These are phyloP conservation scores for Calidris pugnax DNA, from an alignment of 2,113 vertebrate genomes.

Conservation along the genomic window DNA sequence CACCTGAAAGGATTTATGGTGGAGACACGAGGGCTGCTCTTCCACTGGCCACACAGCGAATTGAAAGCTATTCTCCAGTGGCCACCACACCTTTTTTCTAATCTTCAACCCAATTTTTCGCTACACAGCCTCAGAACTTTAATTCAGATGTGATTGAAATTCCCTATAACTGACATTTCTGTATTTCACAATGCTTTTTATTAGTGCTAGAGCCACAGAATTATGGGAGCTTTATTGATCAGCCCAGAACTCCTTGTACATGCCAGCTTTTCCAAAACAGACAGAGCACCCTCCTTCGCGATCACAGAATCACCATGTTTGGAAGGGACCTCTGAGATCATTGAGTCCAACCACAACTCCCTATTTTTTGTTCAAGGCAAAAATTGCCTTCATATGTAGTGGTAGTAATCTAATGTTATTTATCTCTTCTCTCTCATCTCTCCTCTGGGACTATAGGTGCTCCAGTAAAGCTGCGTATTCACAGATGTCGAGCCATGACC, in stretches of 20 bases:
- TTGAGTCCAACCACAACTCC: neutral
- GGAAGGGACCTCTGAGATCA: too few relatives aligned
- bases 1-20: neutral
- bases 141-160: neutral
- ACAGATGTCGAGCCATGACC: neutral
- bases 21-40: neutral
- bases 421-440: neutral
- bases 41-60: neutral
- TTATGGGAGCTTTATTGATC: neutral
- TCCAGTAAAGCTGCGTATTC: neutral
- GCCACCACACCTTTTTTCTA: neutral
- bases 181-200: neutral
- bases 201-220: neutral
- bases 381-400: neutral
- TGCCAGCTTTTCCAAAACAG: neutral
- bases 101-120: neutral
- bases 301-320: neutral
- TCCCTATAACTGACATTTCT: neutral
- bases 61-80: neutral
- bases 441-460: neutral
- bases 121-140: neutral
- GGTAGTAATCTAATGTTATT: neutral
- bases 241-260: neutral
- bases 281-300: neutral
- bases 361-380: neutral